A percentile compares a stretch with the other conserved stretches of the same genome.
phyloP scores from a whole-genome alignment of 2,888 invertebrate species.

The Cheilosia scutellata region DNA sequence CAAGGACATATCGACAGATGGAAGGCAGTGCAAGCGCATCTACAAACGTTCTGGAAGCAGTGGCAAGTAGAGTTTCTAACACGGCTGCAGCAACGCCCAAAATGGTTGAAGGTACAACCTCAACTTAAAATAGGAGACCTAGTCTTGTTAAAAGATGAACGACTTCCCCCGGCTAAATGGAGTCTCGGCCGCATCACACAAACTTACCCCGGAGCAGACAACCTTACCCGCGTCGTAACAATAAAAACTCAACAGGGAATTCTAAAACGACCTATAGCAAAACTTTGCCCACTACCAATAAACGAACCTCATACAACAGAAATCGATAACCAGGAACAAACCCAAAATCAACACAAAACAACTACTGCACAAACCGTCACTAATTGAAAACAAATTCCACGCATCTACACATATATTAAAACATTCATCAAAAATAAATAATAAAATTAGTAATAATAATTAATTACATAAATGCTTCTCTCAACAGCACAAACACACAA shows the following conservation, averaged over 20 bases:
- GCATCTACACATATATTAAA: too few species aligned
- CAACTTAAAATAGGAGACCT: neutral
- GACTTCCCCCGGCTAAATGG: conserved; percentile 5
- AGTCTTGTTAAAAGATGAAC: neutral
- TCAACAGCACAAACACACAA: too few species aligned
- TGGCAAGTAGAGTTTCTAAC: conserved; percentile 20
- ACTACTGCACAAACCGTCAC: too few species aligned
- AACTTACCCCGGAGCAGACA: neutral
- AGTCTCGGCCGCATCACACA: neutral
- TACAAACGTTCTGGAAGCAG: conserved; percentile 4
- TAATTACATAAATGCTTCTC: too few species aligned
- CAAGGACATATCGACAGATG: conserved; percentile 18
- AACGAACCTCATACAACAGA: neutral
- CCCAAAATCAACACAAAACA: neutral
- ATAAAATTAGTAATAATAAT: too few species aligned
- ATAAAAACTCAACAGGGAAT: conserved; percentile 10
- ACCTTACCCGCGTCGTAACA: neutral
- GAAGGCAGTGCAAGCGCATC: conserved; percentile 2
- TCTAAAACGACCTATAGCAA: conserved; percentile 5
- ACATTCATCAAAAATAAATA: too few species aligned
- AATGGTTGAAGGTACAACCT: conserved; percentile 6
- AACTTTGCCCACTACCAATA: conserved; percentile 22
- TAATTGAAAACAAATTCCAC: too few species aligned
- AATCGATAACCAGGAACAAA: neutral
- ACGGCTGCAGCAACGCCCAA: conserved; percentile 15